phyloP scores from a whole-genome alignment of 37 sponge, comb jelly and placozoan species.

The Spongia lamella region DNA sequence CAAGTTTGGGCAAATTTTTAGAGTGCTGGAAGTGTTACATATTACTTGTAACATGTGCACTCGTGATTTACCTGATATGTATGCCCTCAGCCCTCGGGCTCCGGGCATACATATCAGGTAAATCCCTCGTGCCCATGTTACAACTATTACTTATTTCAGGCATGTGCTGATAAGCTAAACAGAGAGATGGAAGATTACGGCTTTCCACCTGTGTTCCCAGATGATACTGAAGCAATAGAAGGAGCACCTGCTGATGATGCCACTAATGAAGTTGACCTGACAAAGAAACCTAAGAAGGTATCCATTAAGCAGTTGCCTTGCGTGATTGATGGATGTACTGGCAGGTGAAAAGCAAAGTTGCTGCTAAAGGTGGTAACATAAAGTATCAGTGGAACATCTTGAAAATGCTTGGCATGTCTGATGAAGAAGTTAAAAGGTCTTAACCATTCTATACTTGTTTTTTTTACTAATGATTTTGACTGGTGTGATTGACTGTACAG shows the following conservation, averaged over 20 bases:
- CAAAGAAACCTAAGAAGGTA: slow-evolving; percentile 65
- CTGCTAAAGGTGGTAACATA: slow-evolving; percentile 63
- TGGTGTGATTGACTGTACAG: slow-evolving; percentile 10
- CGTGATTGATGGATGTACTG: neutral
- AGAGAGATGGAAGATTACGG: slow-evolving; percentile 91
- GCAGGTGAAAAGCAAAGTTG: slow-evolving; percentile 89
- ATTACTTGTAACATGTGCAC: no score
- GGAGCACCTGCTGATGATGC: slow-evolving; percentile 14
- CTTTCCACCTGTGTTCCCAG: slow-evolving; percentile 88
- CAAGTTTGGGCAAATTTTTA: no score
- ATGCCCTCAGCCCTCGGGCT: no score
- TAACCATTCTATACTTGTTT: neutral
- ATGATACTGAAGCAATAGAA: neutral
- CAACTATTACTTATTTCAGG: slow-evolving; percentile 64
- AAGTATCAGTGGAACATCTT: slow-evolving; percentile 97
- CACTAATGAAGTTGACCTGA: slow-evolving; percentile 39
- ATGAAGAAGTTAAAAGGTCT: slow-evolving; percentile 84
- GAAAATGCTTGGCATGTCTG: slow-evolving; percentile 71
- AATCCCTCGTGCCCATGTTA: no score
- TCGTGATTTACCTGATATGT: no score
- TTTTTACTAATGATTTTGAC: no score
- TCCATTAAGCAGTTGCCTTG: neutral
- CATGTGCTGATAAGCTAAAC: slow-evolving; percentile 94
- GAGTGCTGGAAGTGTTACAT: no score
- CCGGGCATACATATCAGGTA: no score